These are phyloP conservation scores for Campoplex capitator DNA, from an alignment of 2,888 invertebrate species.

Conservation along the genomic window DNA sequence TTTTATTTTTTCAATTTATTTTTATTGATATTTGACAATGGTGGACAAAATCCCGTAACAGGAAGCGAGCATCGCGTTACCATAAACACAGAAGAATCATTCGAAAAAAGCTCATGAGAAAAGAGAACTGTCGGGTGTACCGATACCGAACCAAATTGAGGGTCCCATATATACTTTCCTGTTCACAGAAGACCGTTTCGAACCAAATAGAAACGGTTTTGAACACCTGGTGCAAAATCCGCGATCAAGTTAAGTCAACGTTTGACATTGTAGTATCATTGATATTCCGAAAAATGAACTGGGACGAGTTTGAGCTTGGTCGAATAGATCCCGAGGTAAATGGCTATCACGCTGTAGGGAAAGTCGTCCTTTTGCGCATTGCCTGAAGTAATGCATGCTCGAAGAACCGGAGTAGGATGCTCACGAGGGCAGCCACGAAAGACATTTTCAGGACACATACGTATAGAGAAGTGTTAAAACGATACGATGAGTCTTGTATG, in stretches of 20 bases:
- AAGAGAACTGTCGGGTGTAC: conserved; percentile 7
- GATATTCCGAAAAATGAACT: background rate
- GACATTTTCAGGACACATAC: background rate
- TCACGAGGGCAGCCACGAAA: background rate
- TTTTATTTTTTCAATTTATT: background rate
- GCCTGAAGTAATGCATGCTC: background rate
- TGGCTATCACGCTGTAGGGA: conserved; percentile 65
- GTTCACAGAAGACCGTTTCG: conserved; percentile 67
- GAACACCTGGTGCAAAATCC: conserved; percentile 48
- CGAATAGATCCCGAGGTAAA: conserved; percentile 23
- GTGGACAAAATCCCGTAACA: conserved; percentile 63
- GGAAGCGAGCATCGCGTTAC: conserved; percentile 70
- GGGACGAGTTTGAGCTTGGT: conserved; percentile 36
- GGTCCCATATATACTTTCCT: conserved; percentile 29
- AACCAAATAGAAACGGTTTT: conserved; percentile 65
- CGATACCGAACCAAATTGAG: background rate
- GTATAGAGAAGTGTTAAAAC: conserved; percentile 44
- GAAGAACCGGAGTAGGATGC: background rate
- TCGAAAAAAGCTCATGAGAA: conserved; percentile 25
- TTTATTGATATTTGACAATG: conserved; percentile 37
- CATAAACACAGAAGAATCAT: conserved; percentile 37
- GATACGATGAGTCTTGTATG: conserved; percentile 65
- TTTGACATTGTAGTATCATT: background rate
- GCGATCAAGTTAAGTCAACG: too few relatives aligned
- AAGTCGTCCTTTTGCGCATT: conserved; percentile 12